Conservation (phyloP, 2,113 vertebrate genomes). For the Triplophysa tibetana region DNA sequence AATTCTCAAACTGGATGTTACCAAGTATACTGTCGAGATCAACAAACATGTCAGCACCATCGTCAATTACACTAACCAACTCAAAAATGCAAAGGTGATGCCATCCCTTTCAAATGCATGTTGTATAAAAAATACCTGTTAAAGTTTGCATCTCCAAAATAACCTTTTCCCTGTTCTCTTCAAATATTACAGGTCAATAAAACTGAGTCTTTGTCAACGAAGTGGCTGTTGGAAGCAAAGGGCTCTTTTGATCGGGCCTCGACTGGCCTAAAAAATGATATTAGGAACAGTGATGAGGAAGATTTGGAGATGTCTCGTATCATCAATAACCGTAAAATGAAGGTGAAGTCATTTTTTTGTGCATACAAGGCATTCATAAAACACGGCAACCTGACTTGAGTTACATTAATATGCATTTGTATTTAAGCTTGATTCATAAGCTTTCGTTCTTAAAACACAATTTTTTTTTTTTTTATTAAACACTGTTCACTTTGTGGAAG, state of each 20-base stretch:
- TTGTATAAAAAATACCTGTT: background rate
- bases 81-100: conserved; percentile 53
- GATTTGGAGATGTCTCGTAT: conserved; percentile 74
- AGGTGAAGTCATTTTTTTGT: conserved; percentile 65
- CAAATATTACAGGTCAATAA: conserved; percentile 29
- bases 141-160: background rate
- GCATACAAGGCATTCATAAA: background rate
- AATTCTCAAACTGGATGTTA: conserved; percentile 79
- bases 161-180: background rate
- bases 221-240: conserved; percentile 80
- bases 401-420: too few relatives aligned
- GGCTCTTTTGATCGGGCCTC: conserved; percentile 79
- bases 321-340: conserved; percentile 90
- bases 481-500: too few relatives aligned
- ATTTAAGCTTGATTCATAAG: too few relatives aligned
- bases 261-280: conserved; percentile 57
- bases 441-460: too few relatives aligned
- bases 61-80: accelerated
- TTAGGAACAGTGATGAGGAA: conserved; percentile 68
- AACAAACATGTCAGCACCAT: conserved; percentile 43
- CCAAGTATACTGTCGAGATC: conserved; percentile 68
- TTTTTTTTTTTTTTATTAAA: too few relatives aligned
- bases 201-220: conserved; percentile 64
- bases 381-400: too few relatives aligned
- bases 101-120: background rate